Evolutionary conservation across 2,888 invertebrate genomes (phyloP).

Genomic region (Tetramorium bicarinatum): DNA sequence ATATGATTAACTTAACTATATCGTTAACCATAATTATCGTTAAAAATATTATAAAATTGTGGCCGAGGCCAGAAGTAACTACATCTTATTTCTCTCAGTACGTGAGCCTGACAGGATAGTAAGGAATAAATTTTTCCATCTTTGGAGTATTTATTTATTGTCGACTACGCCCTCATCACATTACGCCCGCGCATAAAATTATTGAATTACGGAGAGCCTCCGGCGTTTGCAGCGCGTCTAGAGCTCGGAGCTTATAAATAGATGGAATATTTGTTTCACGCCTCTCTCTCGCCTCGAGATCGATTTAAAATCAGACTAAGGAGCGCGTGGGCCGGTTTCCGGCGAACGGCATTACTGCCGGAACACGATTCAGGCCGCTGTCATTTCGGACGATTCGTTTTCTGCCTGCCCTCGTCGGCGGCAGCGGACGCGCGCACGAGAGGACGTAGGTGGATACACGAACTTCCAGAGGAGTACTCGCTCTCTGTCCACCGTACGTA

Average conservation of each 20-base stretch:
- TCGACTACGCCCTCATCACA: background rate
- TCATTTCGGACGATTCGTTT: constrained; percentile 74
- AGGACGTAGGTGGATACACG: constrained; percentile 76
- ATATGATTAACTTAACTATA: too few species aligned
- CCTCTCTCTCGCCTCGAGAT: background rate
- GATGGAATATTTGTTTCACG: constrained; percentile 5
- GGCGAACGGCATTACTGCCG: constrained; percentile 63
- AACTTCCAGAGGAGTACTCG: constrained; percentile 68
- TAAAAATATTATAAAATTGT: too few species aligned
- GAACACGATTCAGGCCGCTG: constrained; percentile 65
- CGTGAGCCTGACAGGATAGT: background rate
- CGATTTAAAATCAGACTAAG: constrained; percentile 42
- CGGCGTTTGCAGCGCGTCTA: background rate
- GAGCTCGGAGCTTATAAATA: background rate
- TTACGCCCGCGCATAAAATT: background rate
- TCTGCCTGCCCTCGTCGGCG: constrained; percentile 62
- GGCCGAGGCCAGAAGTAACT: too few species aligned
- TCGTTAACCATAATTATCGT: too few species aligned
- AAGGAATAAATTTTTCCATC: background rate
- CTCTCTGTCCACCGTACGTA: constrained; percentile 58
- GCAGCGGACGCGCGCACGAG: constrained; percentile 46
- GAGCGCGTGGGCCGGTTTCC: constrained; percentile 65
- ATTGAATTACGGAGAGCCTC: background rate
- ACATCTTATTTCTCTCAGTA: too few species aligned
- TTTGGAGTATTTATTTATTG: background rate